These are phyloP conservation scores for Zeus faber DNA, from an alignment of 2,113 vertebrate genomes.

Conservation along the genomic window DNA sequence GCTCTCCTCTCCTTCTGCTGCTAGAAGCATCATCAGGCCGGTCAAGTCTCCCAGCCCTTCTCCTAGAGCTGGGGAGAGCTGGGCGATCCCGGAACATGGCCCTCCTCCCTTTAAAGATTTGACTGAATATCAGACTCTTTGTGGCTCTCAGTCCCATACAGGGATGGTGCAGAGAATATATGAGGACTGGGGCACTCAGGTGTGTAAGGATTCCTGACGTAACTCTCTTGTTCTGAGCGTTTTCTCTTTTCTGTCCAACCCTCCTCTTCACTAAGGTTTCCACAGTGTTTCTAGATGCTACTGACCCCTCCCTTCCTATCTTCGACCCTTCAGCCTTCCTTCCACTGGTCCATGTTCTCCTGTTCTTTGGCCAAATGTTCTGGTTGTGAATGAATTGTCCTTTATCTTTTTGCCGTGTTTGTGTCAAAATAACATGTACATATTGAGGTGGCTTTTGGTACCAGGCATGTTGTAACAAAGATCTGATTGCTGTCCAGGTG, in stretches of 20 bases:
- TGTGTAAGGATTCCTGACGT: not conserved
- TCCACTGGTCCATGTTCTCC: not conserved
- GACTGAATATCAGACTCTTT: conserved; percentile 71
- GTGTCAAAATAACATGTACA: not conserved
- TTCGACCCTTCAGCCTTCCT: conserved; percentile 11
- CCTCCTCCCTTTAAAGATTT: conserved; percentile 78
- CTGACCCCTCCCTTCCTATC: conserved; percentile 31
- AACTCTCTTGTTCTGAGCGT: no score
- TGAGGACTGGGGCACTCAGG: conserved; percentile 65
- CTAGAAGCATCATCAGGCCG: conserved; percentile 57
- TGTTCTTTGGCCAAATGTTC: not conserved
- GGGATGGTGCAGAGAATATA: conserved; percentile 70
- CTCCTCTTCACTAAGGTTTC: no score
- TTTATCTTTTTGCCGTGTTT: no score
- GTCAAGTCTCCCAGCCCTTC: conserved; percentile 81
- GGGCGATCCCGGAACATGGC: conserved; percentile 64
- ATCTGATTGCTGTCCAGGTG: conserved; percentile 42
- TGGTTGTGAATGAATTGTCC: not conserved
- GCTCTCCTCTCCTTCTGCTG: conserved; percentile 33
- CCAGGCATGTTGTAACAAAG: not conserved
- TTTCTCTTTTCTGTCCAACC: no score
- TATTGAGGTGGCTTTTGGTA: not conserved
- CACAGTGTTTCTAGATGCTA: no score
- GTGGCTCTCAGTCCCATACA: conserved; percentile 72
- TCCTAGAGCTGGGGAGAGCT: conserved; percentile 72